A percentile compares a stretch with the other conserved stretches of the same genome.
Evolutionary conservation across 2,888 invertebrate species (phyloP).

Genomic region (Eueremaeus valkanovi): DNA sequence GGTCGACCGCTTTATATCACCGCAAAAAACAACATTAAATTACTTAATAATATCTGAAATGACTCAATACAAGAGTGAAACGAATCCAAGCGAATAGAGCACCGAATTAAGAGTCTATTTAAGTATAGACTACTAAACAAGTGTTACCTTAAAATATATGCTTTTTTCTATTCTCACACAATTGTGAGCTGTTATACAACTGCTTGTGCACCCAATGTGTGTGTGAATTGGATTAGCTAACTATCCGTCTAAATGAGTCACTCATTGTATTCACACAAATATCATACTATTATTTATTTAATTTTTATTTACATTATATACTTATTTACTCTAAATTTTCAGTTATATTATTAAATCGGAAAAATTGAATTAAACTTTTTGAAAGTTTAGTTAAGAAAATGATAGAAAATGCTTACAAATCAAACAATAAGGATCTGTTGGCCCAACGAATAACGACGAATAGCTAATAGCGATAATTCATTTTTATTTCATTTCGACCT

Average conservation of each 20-base stretch:
- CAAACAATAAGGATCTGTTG: neutral
- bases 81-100: slow-evolving; percentile 7
- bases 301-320: neutral
- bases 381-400: neutral
- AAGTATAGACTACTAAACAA: neutral
- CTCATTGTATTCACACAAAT: neutral
- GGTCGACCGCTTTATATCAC: no score
- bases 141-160: neutral
- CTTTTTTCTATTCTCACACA: neutral
- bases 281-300: neutral
- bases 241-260: neutral
- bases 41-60: neutral
- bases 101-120: slow-evolving; percentile 8
- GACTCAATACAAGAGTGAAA: neutral
- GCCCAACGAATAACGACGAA: neutral
- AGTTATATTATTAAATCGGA: no score
- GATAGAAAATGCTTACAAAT: neutral
- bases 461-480: neutral
- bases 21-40: no score
- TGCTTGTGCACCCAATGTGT: no score
- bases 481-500: neutral
- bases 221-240: neutral
- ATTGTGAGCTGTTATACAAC: no score
- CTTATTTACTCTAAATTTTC: neutral
- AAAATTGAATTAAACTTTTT: neutral